A percentile compares a stretch with the other conserved stretches of the same genome.
phyloP scores from a whole-genome alignment of 92 coral and sea anemone genomes.

The Porites cylindrica region DNA sequence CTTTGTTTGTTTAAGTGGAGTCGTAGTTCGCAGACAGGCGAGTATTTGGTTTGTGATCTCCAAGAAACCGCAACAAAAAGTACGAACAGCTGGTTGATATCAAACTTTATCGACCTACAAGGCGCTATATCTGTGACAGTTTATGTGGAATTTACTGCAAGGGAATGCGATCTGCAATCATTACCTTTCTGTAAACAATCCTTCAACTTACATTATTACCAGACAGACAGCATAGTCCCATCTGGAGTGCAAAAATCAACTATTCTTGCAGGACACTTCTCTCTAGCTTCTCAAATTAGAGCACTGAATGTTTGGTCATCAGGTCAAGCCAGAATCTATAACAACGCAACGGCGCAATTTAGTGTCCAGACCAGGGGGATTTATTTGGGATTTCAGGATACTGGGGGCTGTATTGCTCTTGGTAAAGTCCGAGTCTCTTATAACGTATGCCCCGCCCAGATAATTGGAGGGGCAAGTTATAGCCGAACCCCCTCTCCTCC shows the following conservation, averaged over 20 bases:
- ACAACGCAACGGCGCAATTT: conserved; percentile 49
- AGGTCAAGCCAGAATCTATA: conserved; percentile 41
- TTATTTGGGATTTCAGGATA: conserved; percentile 77
- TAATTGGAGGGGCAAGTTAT: conserved; percentile 54
- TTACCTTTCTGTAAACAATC: conserved; percentile 67
- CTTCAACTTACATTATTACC: conserved; percentile 52
- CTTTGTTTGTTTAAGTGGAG: conserved; percentile 63
- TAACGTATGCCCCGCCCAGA: conserved; percentile 53
- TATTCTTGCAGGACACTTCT: conserved; percentile 56
- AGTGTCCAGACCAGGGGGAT: conserved; percentile 45
- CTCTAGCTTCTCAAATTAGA: conserved; percentile 45
- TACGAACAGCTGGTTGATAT: conserved; percentile 80
- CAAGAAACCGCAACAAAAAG: conserved; percentile 53
- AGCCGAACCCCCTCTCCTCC: conserved; percentile 61
- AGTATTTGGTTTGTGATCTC: conserved; percentile 75
- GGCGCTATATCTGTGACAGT: conserved; percentile 60
- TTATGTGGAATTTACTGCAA: conserved; percentile 66
- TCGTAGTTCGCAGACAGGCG: conserved; percentile 60
- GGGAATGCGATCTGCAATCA: conserved; percentile 53
- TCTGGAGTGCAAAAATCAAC: conserved; percentile 48
- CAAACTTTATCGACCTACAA: conserved; percentile 73
- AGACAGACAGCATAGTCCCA: conserved; percentile 24
- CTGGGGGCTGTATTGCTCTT: conserved; percentile 70
- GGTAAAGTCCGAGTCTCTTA: conserved; percentile 56
- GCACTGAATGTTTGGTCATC: conserved; percentile 56